Conservation (phyloP, 2,797 vertebrate genomes). For the Esox lucius region DNA sequence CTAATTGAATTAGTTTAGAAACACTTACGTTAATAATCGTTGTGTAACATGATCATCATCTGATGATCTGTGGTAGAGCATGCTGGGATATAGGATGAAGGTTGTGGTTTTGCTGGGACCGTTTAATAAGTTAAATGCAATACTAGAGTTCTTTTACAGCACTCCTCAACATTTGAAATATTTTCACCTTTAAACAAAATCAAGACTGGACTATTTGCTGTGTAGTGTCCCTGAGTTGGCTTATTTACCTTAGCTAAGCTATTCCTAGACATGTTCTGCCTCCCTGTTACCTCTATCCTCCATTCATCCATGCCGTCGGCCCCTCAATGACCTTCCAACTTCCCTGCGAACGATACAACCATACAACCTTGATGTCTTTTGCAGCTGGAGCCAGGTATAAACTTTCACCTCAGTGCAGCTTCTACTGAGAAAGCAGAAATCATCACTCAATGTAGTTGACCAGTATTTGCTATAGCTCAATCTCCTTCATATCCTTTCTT, state of each 20-base stretch:
- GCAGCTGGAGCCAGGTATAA: not conserved
- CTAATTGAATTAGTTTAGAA: too few species aligned
- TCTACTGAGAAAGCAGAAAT: too few species aligned
- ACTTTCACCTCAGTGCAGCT: not conserved
- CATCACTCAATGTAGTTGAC: not conserved
- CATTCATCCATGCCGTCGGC: not conserved
- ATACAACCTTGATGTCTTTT: not conserved
- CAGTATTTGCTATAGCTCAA: not conserved
- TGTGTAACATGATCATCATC: too few species aligned
- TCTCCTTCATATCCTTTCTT: not conserved
- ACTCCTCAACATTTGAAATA: too few species aligned
- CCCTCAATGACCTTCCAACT: not conserved
- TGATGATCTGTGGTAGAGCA: too few species aligned
- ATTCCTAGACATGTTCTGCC: constrained; percentile 10
- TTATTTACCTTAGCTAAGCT: constrained; percentile 4
- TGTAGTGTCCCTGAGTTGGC: not conserved
- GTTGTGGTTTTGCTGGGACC: too few species aligned
- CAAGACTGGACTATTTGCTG: too few species aligned
- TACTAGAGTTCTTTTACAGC: too few species aligned
- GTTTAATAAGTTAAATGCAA: too few species aligned
- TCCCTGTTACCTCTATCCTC: constrained; percentile 16
- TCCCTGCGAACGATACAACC: not conserved
- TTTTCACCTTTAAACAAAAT: too few species aligned
- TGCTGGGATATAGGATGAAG: too few species aligned
- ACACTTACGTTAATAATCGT: too few species aligned